Conservation (phyloP, 2,888 invertebrate genomes). For the Athetis lepigone region DNA sequence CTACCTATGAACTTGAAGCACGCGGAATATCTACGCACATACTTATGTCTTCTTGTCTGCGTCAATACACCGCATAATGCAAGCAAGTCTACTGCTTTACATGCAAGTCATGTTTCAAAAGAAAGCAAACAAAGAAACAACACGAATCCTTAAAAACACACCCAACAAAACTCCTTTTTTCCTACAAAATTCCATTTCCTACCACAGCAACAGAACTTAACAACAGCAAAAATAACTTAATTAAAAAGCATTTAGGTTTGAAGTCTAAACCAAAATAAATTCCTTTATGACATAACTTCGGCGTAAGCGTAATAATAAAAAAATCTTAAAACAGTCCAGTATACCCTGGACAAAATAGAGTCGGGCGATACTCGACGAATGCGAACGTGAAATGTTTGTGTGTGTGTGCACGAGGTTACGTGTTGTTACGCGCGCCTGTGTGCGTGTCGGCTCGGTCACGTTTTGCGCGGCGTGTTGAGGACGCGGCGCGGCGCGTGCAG, state of each 20-base stretch:
- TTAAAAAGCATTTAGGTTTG: conserved; percentile 2
- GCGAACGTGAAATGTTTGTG: conserved; percentile 68
- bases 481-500: conserved; percentile 74
- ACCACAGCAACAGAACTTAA: not conserved
- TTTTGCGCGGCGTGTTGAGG: conserved; percentile 85
- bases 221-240: not conserved
- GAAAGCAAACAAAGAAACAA: not conserved
- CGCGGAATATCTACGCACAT: conserved; percentile 5
- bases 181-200: conserved; percentile 2
- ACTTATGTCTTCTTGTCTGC: not conserved
- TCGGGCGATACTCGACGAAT: conserved; percentile 69
- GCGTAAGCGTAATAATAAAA: conserved; percentile 17
- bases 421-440: conserved; percentile 44
- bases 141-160: conserved; percentile 9
- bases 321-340: conserved; percentile 50
- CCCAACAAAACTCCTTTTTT: not conserved
- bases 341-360: conserved; percentile 59
- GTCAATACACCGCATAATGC: conserved; percentile 2
- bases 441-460: conserved; percentile 80
- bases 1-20: not conserved
- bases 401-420: conserved; percentile 58
- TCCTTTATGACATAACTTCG: conserved; percentile 36
- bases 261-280: conserved; percentile 12
- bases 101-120: not conserved
- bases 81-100: not conserved